Evolutionary conservation across 2,888 invertebrate genomes (phyloP), one percentile per base, ranked within the genome.

Genomic region (Yponomeuta evonymella): DNA sequence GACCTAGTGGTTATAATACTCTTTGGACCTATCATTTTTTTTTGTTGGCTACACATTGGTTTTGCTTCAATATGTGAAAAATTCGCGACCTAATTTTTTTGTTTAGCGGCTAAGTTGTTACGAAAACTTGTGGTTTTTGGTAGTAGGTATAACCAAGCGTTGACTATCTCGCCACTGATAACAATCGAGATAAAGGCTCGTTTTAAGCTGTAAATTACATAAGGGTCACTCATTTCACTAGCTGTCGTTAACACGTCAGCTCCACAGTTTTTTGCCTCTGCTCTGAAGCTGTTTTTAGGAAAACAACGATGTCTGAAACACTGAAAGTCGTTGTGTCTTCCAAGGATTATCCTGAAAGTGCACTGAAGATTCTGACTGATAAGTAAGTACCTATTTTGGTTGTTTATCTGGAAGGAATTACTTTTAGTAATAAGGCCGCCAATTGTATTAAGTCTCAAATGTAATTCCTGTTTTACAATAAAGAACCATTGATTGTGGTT

Each of bases 241-340:
- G 33, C 33, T 29, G 33, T 65, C 65, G 30, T 29, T 5, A 33
- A 12, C 33, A 29, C 33, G 65, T 11, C 33, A 30, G 30, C 23
- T 65, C 1, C 29, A 9, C 33, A 65, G 11, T 65, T n/a, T 30
- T 11, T 65, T 65, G 2, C 5, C 4, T 65, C 65, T n/a, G 29
- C 30, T 29, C 1, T 10, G 10, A 6, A 29, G 65, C 33, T 1
- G 29, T 29, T 65, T 65, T 9, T 10, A 58, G 43, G 43, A 8
- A 58, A 58, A 66, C 29, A 29, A 84, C 81, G 43, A 90, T 90
- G 89, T 83, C 87, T 74, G 87, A 89, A 77, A 82, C 88, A 78
- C 77, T 88, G 0, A 95, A 95, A 86, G 95, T 97, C 74, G 92
- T 96, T 73, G 93, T 97, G 43, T 95, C 96, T 5, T 94, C 96